phyloP scores from a whole-genome alignment of 2,113 vertebrate species.

The Cavia porcellus region DNA sequence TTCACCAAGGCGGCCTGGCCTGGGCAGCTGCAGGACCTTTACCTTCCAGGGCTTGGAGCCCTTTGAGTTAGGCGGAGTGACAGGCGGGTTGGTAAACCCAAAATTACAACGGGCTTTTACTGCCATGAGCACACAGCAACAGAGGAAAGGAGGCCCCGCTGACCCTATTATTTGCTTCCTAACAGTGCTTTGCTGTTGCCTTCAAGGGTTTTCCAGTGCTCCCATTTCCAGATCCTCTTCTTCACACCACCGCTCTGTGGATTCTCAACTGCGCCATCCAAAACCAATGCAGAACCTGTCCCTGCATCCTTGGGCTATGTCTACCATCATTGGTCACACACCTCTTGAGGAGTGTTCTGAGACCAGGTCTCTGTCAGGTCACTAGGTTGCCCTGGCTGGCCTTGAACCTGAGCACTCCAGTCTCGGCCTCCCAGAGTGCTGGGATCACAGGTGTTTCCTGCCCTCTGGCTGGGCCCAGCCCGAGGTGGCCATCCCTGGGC shows the following conservation, averaged over 20 bases:
- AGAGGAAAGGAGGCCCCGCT: background rate
- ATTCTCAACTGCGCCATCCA: background rate
- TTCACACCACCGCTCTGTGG: background rate
- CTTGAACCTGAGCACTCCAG: background rate
- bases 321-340: background rate
- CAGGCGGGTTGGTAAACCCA: background rate
- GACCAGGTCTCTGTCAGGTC: background rate
- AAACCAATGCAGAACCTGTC: background rate
- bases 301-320: background rate
- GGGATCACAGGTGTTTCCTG: background rate
- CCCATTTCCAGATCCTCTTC: conserved; percentile 54
- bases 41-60: background rate
- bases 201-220: conserved; percentile 23
- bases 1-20: background rate
- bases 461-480: too few species aligned
- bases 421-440: background rate
- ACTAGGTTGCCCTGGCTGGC: background rate
- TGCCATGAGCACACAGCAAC: background rate
- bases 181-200: background rate
- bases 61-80: background rate
- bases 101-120: background rate
- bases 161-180: conserved; percentile 3
- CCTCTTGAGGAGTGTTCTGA: background rate
- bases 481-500: background rate
- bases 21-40: background rate